Conservation (phyloP, 2,888 invertebrate species). For the Epicampocera succincta region DNA sequence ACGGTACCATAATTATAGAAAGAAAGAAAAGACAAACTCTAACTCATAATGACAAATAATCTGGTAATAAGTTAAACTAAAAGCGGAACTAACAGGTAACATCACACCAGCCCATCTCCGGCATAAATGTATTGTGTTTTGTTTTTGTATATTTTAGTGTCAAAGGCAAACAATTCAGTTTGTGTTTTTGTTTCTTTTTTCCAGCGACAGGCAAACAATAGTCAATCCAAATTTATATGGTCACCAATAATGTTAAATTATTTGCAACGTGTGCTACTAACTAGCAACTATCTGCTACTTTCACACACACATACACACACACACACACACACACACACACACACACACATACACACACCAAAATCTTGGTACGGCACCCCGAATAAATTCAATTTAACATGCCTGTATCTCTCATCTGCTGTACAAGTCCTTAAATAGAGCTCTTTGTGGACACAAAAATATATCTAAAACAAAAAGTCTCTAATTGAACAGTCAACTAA, state of each 20-base stretch:
- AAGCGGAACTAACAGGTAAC: constrained; percentile 67
- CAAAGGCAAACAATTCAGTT: constrained; percentile 15
- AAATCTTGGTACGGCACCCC: constrained; percentile 28
- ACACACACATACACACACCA: neutral
- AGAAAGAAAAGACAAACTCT: constrained; percentile 30
- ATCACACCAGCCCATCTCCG: constrained; percentile 37
- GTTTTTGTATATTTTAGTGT: neutral
- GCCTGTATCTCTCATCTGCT: neutral
- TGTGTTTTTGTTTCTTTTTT: constrained; percentile 7
- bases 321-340: neutral
- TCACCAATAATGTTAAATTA: constrained; percentile 79
- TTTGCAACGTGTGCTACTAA: constrained; percentile 72
- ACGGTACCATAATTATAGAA: neutral
- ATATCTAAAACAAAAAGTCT: constrained; percentile 12
- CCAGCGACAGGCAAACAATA: constrained; percentile 56
- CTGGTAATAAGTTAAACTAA: constrained; percentile 63
- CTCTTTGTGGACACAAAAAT: constrained; percentile 24
- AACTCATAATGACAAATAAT: constrained; percentile 66
- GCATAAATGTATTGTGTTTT: constrained; percentile 33
- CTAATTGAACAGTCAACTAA: constrained; percentile 34
- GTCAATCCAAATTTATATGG: constrained; percentile 78
- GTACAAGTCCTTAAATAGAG: constrained; percentile 51
- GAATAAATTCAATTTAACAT: constrained; percentile 41
- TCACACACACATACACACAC: too few relatives aligned
- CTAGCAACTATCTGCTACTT: constrained; percentile 18